Evolutionary conservation across 1,140 invertebrate species (phyloP), one percentile per base, ranked within the genome.

Genomic region (Caenorhabditis latens): DNA sequence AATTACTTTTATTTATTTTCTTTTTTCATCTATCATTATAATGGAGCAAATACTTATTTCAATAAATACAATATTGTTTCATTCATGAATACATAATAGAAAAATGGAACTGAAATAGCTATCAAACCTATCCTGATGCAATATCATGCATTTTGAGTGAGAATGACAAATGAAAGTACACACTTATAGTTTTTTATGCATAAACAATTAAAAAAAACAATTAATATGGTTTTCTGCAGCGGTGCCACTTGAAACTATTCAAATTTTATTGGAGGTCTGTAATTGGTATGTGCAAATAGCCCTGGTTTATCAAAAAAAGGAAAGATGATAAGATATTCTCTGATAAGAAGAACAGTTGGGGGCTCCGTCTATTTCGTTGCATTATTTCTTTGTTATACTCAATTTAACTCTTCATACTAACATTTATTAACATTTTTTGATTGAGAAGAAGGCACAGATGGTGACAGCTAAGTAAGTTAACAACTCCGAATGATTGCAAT

Each of bases 311-410:
- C n/a, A 11, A 6, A 42, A 79, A 50, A 79, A 79, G 32, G 1
- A 32, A 48, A 79, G 14, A 32, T 19, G 71, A 79, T 79, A 53
- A 79, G 43, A 79, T 79, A 50, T 79, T 48, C n/a, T 14, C 46
- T 79, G 71, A 79, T 79, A 79, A 79, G 71, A 4, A 79, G 71
- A 50, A 79, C 71, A 24, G 71, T 79, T n/a, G 19, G 46, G n/a
- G 46, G 40, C 71, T 79, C 71, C 46, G 46, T 79, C 71, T 79
- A 50, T 79, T 79, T 79, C 71, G 21, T 24, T 50, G 71, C 71
- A 79, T 50, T 50, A 50, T 79, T 79, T 50, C 11, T 50, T 79
- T 48, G 8, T 79, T n/a, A 11, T 11, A 79, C 8, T 79, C n/a
- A 24, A 50, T 46, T 40, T 32, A 32, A 32, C 32, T 32, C 2